phyloP scores from a whole-genome alignment of 2,113 vertebrate species.

The Grantiella picta region DNA sequence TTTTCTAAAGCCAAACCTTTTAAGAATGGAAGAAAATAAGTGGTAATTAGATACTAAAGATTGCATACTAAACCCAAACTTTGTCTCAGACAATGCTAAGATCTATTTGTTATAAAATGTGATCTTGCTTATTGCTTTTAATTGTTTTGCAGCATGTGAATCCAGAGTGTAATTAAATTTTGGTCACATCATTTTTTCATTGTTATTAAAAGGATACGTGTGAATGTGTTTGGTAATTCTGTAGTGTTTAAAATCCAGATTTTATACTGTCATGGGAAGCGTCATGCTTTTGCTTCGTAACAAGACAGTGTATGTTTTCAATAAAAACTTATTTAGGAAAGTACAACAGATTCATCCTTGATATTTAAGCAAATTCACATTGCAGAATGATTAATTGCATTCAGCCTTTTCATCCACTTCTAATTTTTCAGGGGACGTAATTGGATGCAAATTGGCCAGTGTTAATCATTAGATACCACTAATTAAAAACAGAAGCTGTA shows the following conservation, averaged over 20 bases:
- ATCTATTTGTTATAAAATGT: neutral
- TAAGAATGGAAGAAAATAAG: neutral
- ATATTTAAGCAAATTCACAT: constrained; percentile 38
- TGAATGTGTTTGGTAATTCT: neutral
- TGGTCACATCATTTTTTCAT: neutral
- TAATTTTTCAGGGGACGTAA: constrained; percentile 70
- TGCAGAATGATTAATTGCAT: constrained; percentile 62
- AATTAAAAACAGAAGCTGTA: constrained; percentile 75
- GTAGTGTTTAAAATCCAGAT: neutral
- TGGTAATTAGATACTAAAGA: neutral
- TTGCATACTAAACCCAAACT: neutral
- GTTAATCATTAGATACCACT: constrained; percentile 73
- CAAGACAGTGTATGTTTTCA: constrained; percentile 10
- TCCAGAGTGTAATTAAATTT: neutral
- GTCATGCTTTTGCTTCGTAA: neutral
- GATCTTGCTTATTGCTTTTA: neutral
- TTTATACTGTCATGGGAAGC: neutral
- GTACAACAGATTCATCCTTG: constrained; percentile 38
- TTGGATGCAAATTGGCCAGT: constrained; percentile 72
- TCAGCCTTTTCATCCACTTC: constrained; percentile 57
- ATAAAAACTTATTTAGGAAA: constrained; percentile 46
- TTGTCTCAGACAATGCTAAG: neutral
- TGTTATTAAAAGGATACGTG: neutral
- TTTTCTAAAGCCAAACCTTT: neutral
- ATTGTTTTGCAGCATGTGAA: neutral